A percentile compares a stretch with the other conserved stretches of the same genome.
Evolutionary conservation across 2,113 vertebrate genomes (phyloP).

Genomic region (Psettodes erumei): DNA sequence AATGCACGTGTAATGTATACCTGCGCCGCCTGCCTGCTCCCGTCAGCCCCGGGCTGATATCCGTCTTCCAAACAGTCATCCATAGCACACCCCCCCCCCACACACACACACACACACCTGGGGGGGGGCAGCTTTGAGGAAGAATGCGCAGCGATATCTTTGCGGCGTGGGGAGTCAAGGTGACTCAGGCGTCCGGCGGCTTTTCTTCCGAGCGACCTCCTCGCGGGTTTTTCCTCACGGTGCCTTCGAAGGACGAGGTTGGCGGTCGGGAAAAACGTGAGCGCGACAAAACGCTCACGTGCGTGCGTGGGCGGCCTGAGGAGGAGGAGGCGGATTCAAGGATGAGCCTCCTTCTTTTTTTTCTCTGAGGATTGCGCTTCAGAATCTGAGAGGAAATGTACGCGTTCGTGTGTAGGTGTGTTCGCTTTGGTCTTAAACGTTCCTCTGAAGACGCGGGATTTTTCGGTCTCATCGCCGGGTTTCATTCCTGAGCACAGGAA

Average conservation of each 20-base stretch:
- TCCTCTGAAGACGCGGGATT: background rate
- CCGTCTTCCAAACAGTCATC: slow-evolving; percentile 22
- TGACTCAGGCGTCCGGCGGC: background rate
- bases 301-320: no score
- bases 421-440: background rate
- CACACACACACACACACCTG: no score
- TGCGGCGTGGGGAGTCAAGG: background rate
- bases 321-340: no score
- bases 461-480: slow-evolving; percentile 27
- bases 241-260: no score
- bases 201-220: background rate
- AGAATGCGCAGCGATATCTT: background rate
- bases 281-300: no score
- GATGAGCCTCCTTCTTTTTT: no score
- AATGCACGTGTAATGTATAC: slow-evolving; percentile 53
- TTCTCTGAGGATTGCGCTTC: slow-evolving; percentile 2
- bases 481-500: slow-evolving; percentile 3
- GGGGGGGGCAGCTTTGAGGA: slow-evolving; percentile 6
- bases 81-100: slow-evolving; percentile 4
- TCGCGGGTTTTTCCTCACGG: background rate
- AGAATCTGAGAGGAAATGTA: no score
- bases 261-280: no score
- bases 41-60: slow-evolving; percentile 35
- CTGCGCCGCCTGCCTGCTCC: slow-evolving; percentile 36
- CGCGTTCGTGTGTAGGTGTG: slow-evolving; percentile 27